phyloP scores from a whole-genome alignment of 2,888 invertebrate species.

The Dynastes grantii region DNA sequence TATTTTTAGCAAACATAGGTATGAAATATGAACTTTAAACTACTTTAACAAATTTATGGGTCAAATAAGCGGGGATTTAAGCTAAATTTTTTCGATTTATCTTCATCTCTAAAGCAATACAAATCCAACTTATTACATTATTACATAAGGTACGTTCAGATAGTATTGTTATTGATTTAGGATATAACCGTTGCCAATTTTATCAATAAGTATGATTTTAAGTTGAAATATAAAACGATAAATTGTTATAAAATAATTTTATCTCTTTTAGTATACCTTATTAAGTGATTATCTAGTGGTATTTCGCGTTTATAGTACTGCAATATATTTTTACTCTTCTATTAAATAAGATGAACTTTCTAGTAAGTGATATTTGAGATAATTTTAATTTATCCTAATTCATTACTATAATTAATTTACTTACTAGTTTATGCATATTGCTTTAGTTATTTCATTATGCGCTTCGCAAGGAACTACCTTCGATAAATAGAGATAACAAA shows the following conservation, averaged over 20 bases:
- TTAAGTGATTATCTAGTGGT: neutral
- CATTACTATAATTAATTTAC: no score
- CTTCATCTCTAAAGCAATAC: neutral
- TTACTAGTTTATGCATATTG: no score
- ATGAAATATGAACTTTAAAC: constrained; percentile 5
- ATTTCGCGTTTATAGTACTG: neutral
- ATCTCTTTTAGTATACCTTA: neutral
- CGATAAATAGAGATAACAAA: no score
- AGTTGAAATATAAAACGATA: constrained; percentile 4
- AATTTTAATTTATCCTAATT: no score
- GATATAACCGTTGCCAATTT: neutral
- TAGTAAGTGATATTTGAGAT: no score
- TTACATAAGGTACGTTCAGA: neutral
- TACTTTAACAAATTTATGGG: neutral
- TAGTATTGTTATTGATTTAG: no score
- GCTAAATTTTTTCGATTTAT: neutral
- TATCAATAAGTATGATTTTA: neutral
- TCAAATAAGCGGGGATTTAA: neutral
- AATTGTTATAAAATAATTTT: neutral
- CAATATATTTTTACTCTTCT: neutral
- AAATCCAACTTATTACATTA: neutral
- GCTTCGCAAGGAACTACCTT: no score
- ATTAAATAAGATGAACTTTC: no score
- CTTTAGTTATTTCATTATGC: no score
- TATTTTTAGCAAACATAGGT: no score